phyloP scores from a whole-genome alignment of 2,888 invertebrate species.

The Dione juno region DNA sequence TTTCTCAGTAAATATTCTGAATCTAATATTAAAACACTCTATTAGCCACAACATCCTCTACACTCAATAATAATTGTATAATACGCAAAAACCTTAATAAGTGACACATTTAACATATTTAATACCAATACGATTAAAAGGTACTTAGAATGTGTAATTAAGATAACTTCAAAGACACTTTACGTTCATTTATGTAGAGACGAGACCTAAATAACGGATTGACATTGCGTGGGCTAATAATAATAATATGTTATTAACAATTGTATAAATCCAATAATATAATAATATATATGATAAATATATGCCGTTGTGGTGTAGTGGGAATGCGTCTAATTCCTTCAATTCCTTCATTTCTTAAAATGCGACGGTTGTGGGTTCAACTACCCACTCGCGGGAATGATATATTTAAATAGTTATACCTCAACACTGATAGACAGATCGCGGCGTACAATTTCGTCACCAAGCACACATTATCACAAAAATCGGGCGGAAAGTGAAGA shows the following conservation, averaged over 20 bases:
- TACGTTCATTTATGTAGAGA: not conserved
- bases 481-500: too few relatives aligned
- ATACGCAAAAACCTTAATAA: not conserved
- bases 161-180: not conserved
- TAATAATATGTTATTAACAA: not conserved
- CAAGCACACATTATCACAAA: too few relatives aligned
- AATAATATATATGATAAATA: not conserved
- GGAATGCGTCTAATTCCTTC: not conserved
- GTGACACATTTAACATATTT: conserved; percentile 3
- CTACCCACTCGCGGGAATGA: not conserved
- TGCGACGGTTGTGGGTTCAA: not conserved
- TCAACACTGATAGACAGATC: too few relatives aligned
- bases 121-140: conserved; percentile 1
- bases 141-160: conserved; percentile 1
- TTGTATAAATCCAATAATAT: not conserved
- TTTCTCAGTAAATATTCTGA: too few relatives aligned
- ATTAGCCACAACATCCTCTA: not conserved
- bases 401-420: not conserved
- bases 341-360: too few relatives aligned
- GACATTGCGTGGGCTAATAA: not conserved
- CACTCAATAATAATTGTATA: not conserved
- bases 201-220: not conserved
- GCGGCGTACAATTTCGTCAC: too few relatives aligned
- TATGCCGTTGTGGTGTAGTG: not conserved
- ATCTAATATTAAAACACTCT: too few relatives aligned